phyloP scores from a whole-genome alignment of 2,797 vertebrate genomes.

The Iguana delicatissima region DNA sequence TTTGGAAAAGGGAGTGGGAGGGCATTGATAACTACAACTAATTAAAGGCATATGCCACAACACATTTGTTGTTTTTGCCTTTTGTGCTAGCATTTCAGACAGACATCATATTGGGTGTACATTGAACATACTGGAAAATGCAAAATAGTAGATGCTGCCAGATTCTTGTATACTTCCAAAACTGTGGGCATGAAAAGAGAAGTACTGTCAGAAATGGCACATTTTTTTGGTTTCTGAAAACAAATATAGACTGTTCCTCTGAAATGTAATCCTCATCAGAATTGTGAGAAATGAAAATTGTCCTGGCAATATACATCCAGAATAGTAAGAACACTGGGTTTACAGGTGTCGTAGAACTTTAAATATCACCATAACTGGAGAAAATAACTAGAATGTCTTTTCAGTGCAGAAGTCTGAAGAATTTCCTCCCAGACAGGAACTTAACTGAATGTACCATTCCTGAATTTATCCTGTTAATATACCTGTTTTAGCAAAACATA shows the following conservation, averaged over 20 bases:
- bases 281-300: rapidly evolving
- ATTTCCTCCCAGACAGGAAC: conserved; percentile 26
- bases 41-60: neutral
- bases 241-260: neutral
- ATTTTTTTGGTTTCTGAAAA: neutral
- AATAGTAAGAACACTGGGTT: conserved; percentile 19
- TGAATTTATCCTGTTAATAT: neutral
- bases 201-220: neutral
- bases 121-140: neutral
- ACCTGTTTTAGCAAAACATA: no score
- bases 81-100: conserved; percentile 15
- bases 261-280: conserved; percentile 5
- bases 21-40: neutral
- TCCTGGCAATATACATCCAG: neutral
- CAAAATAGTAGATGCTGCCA: neutral
- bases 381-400: conserved; percentile 31
- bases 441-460: conserved; percentile 40
- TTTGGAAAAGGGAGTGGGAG: neutral
- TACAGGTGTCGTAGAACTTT: conserved; percentile 16
- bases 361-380: conserved; percentile 40
- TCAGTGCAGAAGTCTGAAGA: conserved; percentile 26
- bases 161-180: neutral
- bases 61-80: neutral
- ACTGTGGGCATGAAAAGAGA: neutral
- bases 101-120: neutral